Percentiles rank a stretch among this genome's conserved stretches.
phyloP scores from a whole-genome alignment of 2,113 vertebrate species.

The Pollachius pollachius region DNA sequence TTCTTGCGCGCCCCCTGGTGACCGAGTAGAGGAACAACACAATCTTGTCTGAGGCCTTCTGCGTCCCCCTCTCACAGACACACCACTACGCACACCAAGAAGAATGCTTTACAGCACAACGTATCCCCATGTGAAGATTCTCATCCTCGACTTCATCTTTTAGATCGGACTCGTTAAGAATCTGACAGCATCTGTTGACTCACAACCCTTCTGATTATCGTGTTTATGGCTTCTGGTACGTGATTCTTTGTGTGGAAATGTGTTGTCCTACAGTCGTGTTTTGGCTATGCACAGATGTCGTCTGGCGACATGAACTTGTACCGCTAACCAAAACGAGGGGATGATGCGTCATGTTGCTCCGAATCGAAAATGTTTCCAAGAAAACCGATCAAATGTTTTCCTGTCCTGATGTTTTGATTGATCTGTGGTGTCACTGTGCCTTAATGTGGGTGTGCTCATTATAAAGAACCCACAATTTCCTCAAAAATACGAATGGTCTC shows the following conservation, averaged over 20 bases:
- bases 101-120: conserved; percentile 51
- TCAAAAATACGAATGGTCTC: conserved; percentile 10
- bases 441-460: conserved; percentile 65
- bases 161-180: conserved; percentile 2
- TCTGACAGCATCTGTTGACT: conserved; percentile 35
- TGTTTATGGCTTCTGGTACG: conserved; percentile 52
- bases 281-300: conserved; percentile 52
- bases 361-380: not conserved
- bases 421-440: conserved; percentile 71
- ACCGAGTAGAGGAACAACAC: conserved; percentile 35
- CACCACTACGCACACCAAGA: conserved; percentile 17
- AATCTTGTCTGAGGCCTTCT: not conserved
- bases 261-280: conserved; percentile 45
- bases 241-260: not conserved
- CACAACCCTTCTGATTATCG: conserved; percentile 49
- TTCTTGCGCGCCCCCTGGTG: conserved; percentile 40
- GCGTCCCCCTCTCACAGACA: no score
- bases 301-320: not conserved
- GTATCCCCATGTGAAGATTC: conserved; percentile 5
- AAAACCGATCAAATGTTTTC: conserved; percentile 14
- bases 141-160: conserved; percentile 13
- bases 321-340: conserved; percentile 36
- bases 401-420: conserved; percentile 31
- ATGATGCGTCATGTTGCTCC: conserved; percentile 46
- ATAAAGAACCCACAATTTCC: conserved; percentile 42